Base-by-base conservation (phyloP, 1,140 invertebrate species). In the Ceratosolen solmsi region DNA sequence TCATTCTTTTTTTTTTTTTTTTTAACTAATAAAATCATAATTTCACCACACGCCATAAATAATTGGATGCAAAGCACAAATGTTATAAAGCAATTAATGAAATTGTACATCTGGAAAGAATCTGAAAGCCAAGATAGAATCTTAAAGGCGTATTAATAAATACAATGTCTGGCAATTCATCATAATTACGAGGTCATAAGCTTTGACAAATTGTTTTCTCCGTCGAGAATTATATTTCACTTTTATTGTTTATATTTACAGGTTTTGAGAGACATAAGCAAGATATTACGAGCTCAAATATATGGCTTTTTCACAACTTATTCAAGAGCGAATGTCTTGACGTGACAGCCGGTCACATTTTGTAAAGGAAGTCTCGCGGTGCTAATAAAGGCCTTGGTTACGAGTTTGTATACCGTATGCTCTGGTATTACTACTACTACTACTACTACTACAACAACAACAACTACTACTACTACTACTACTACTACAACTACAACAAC, bases 131-230 rank as follows among this genome's bases (percentile, higher is more conserved):
- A 46, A 60, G 58, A 60, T 5, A 60, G 58, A 25, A 30, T 5
- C n/a, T n/a, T n/a, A 60, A 33, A 2, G 25, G 46, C 41, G 51
- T 33, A 51, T 73, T 73, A 73, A 73, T 73, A 73, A 73, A 58
- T 3, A 33, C 54, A 27, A 58, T 75, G 11, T 75, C 30, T n/a
- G 54, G 36, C 20, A n/a, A n/a, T n/a, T n/a, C n/a, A n/a, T n/a
- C n/a, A 15, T 4, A 0, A 25, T 51, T 13, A 38, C 51, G 33
- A 58, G 72, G 54, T 38, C 54, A 11, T 0, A 11, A 0, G 54
- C 27, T n/a, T 27, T 5, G 38, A 49, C 9, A 2, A 49, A n/a
- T 73, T 4, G 9, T 25, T 4, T 38, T 68, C 25, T 73, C 9
- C 13, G 1, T 33, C 22, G 38, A 7, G 49, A 51, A 54, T 22